Conservation (phyloP, 1,140 invertebrate genomes). For the Eueides isabella region DNA sequence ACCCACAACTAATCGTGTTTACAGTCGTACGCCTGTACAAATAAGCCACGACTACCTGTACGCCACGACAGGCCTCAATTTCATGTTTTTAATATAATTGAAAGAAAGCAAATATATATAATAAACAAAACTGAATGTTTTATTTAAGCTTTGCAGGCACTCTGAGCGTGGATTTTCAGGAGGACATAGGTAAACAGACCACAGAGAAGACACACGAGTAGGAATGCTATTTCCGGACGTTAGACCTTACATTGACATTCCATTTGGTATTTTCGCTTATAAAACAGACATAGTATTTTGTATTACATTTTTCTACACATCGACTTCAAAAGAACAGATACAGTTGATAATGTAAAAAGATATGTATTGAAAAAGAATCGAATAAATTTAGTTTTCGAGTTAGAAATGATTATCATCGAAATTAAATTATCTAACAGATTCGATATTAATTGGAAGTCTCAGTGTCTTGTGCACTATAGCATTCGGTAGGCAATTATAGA, state of each 20-base stretch:
- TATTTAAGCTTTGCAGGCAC: neutral
- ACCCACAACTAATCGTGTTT: no score
- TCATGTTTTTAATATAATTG: no score
- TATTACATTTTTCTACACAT: neutral
- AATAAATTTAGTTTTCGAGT: neutral
- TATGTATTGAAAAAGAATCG: neutral
- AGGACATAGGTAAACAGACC: neutral
- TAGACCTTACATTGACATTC: conserved; percentile 29
- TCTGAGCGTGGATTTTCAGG: neutral
- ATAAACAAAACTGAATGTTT: no score
- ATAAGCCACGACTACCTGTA: no score
- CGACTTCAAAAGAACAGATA: neutral
- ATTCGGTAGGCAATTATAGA: conserved; percentile 21
- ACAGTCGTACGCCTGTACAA: no score
- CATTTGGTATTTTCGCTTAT: conserved; percentile 18
- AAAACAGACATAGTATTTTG: conserved; percentile 19
- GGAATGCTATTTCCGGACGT: conserved; percentile 1
- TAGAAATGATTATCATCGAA: neutral
- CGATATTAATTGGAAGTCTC: conserved; percentile 21
- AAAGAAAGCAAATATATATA: no score
- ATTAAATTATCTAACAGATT: neutral
- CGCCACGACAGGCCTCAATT: no score
- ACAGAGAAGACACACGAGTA: neutral
- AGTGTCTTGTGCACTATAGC: conserved; percentile 22
- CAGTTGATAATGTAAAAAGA: neutral